Evolutionary conservation across 2,888 invertebrate species (phyloP).

Genomic region (Drosophila anomalipes): DNA sequence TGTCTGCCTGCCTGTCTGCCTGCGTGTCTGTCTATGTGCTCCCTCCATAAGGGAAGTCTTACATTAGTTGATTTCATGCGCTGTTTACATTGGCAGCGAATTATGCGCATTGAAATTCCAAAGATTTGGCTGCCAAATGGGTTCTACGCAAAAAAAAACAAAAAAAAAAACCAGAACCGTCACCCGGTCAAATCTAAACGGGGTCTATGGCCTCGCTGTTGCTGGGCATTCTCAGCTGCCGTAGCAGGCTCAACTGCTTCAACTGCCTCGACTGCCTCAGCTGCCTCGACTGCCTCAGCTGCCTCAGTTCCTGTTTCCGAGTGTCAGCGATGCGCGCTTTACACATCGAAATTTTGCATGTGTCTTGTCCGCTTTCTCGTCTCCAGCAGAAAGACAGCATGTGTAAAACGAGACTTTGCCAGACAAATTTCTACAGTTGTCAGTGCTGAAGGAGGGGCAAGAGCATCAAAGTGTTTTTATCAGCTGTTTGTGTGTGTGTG

Average conservation of each 20-base stretch:
- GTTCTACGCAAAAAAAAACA: not conserved
- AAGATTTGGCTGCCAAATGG: conserved; percentile 67
- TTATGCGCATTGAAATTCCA: conserved; percentile 75
- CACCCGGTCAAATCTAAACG: conserved; percentile 8
- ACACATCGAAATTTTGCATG: conserved; percentile 18
- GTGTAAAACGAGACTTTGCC: conserved; percentile 45
- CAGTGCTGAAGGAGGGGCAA: conserved; percentile 2
- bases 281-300: not conserved
- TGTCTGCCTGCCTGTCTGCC: not conserved
- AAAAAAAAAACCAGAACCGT: not conserved
- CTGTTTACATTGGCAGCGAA: conserved; percentile 80
- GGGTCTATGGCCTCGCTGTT: conserved; percentile 25
- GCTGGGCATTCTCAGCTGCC: not conserved
- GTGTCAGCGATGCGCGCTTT: conserved; percentile 22
- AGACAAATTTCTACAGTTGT: conserved; percentile 47
- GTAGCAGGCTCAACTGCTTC: not conserved
- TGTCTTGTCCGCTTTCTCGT: conserved; percentile 9
- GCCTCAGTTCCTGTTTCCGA: conserved; percentile 22
- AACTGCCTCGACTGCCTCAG: not conserved
- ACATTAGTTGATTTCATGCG: conserved; percentile 81
- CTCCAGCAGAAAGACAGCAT: conserved; percentile 5
- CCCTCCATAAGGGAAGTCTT: conserved; percentile 58
- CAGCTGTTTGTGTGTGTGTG: conserved; percentile 10
- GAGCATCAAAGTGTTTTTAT: conserved; percentile 24
- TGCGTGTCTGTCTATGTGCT: conserved; percentile 21